Base-by-base conservation (phyloP, 2,888 invertebrate species). In the Cenopis cana region DNA sequence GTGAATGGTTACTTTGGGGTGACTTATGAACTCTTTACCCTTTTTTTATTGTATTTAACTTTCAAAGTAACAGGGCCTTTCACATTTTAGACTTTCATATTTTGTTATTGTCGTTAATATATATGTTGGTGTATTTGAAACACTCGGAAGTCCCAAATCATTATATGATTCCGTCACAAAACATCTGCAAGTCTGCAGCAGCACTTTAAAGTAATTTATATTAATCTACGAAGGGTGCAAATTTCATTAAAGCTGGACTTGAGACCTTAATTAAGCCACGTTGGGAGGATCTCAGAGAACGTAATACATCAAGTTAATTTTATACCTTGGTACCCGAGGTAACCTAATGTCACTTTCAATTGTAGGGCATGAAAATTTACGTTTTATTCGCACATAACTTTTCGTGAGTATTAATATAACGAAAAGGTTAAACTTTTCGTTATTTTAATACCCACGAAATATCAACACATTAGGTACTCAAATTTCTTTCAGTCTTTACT, bases 201-300 rank as follows among this genome's bases (percentile, higher is more conserved):
- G 52, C 50, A 67, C 59, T 71, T 67, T 54, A 24, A 49, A 67
- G 67, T 68, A 52, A 74, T 60, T 59, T 57, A 56, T 56, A 71
- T 52, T 52, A 70, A 68, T 67, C 69, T 65, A 57, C 65, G 68
- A 71, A 71, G 85, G 77, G 81, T 81, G 80, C 79, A 80, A 86
- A 87, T 83, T 85, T 79, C 81, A 85, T 87, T 86, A 84, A 80
- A 77, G 74, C 70, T 79, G 74, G 78, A 77, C 75, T 68, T 56
- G 46, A 68, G 55, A 49, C 71, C 20, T 57, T 18, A 24, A 55
- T 29, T 50, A 49, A 60, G 71, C 55, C 68, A 20, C 50, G 52
- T 50, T 50, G 46, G 59, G 24, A 29, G 20, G 61, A 71, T 61
- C 60, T 59, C 46, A 50, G 61, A 49, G 49, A 36, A 38, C 49